phyloP scores from a whole-genome alignment of 2,888 invertebrate species.

The Alsophila aescularia region DNA sequence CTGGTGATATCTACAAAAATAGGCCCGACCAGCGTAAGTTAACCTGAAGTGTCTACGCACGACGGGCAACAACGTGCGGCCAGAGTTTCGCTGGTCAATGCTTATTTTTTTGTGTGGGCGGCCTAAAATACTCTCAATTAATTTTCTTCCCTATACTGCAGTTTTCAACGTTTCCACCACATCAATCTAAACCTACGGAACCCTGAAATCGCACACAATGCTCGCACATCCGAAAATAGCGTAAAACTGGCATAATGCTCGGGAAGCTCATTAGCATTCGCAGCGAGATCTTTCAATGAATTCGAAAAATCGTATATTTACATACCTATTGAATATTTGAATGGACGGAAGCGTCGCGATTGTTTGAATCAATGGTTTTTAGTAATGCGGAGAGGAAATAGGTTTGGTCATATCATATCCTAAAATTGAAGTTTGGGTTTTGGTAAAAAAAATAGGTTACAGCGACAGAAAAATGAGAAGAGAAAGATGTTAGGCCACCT shows the following conservation, averaged over 20 bases:
- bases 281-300: constrained; percentile 55
- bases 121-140: too few relatives aligned
- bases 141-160: not conserved
- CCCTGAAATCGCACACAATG: constrained; percentile 18
- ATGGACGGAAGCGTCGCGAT: constrained; percentile 74
- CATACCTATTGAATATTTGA: constrained; percentile 57
- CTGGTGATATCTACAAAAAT: too few relatives aligned
- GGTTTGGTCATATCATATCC: constrained; percentile 43
- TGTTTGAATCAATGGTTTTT: constrained; percentile 68
- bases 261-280: constrained; percentile 52
- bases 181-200: constrained; percentile 3
- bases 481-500: too few relatives aligned
- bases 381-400: constrained; percentile 46
- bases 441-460: not conserved
- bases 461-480: too few relatives aligned
- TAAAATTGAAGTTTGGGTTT: constrained; percentile 30
- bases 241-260: constrained; percentile 32
- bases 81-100: too few relatives aligned
- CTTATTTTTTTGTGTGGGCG: too few relatives aligned
- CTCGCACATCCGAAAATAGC: constrained; percentile 28
- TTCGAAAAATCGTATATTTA: constrained; percentile 54
- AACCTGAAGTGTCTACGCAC: too few relatives aligned
- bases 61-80: too few relatives aligned
- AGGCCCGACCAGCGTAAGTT: too few relatives aligned
- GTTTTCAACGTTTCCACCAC: not conserved